These are phyloP conservation scores for Aphelinus certus DNA, from an alignment of 1,140 invertebrate species.

Conservation along the genomic window DNA sequence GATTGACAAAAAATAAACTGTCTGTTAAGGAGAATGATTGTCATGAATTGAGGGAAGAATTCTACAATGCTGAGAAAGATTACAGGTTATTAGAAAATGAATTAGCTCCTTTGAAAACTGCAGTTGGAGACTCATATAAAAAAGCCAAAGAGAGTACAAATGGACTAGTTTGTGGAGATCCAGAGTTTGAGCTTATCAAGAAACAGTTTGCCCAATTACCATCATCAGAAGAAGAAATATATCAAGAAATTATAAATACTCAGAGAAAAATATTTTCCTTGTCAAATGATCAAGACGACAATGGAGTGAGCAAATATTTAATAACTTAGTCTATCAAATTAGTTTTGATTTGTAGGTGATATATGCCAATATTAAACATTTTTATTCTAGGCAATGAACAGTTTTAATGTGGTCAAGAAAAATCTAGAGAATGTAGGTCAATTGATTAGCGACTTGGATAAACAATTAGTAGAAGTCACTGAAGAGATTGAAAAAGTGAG, in stretches of 20 bases:
- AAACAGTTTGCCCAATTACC: slow-evolving; percentile 67
- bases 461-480: slow-evolving; percentile 44
- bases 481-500: slow-evolving; percentile 59
- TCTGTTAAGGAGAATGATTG: slow-evolving; percentile 44
- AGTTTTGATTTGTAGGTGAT: too few species aligned
- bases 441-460: slow-evolving; percentile 59
- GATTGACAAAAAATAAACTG: slow-evolving; percentile 47
- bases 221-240: slow-evolving; percentile 69
- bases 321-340: too few species aligned
- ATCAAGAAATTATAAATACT: slow-evolving; percentile 70
- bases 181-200: slow-evolving; percentile 58
- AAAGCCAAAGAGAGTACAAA: slow-evolving; percentile 54
- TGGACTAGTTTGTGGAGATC: slow-evolving; percentile 53
- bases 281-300: slow-evolving; percentile 52
- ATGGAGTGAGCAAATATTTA: too few species aligned
- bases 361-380: too few species aligned
- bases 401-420: slow-evolving; percentile 69
- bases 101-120: slow-evolving; percentile 46
- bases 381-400: too few species aligned
- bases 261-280: slow-evolving; percentile 74
- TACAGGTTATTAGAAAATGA: slow-evolving; percentile 50
- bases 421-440: slow-evolving; percentile 65
- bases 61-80: slow-evolving; percentile 48
- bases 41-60: slow-evolving; percentile 46
- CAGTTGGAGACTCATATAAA: slow-evolving; percentile 48